These are phyloP conservation scores for Scelioninae gen. 1 DNA, from an alignment of 2,888 invertebrate species.

Conservation along the genomic window DNA sequence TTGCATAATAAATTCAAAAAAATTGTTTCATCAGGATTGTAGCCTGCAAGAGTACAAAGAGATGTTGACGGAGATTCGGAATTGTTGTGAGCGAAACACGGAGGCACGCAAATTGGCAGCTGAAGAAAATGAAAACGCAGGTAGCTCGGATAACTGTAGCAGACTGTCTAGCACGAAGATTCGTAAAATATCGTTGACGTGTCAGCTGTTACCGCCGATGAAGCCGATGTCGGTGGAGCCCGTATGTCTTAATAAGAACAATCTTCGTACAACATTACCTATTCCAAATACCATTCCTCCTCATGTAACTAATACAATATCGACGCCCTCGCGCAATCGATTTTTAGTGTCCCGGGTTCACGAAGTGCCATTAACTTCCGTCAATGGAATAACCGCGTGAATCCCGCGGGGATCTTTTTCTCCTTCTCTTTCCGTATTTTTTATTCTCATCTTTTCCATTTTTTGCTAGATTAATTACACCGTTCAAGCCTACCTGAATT, in stretches of 20 bases:
- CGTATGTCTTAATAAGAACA: constrained; percentile 83
- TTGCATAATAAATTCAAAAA: too few relatives aligned
- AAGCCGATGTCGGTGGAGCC: constrained; percentile 77
- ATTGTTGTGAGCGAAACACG: constrained; percentile 86
- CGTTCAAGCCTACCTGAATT: constrained; percentile 39
- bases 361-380: constrained; percentile 83
- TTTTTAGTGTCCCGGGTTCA: constrained; percentile 85
- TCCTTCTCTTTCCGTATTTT: constrained; percentile 1
- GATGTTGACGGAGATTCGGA: constrained; percentile 86
- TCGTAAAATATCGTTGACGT: constrained; percentile 90
- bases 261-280: constrained; percentile 89
- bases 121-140: constrained; percentile 78
- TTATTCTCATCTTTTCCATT: constrained; percentile 11
- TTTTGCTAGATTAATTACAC: constrained; percentile 8
- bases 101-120: constrained; percentile 74
- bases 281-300: constrained; percentile 86
- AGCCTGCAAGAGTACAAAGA: constrained; percentile 81
- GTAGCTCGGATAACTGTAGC: constrained; percentile 79
- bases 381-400: constrained; percentile 73
- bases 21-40: constrained; percentile 74
- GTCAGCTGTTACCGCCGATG: constrained; percentile 86
- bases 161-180: constrained; percentile 83
- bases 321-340: constrained; percentile 85
- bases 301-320: constrained; percentile 89
- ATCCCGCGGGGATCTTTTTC: not conserved